Evolutionary conservation across 2,888 invertebrate species (phyloP).

Genomic region (Andrena fulva): DNA sequence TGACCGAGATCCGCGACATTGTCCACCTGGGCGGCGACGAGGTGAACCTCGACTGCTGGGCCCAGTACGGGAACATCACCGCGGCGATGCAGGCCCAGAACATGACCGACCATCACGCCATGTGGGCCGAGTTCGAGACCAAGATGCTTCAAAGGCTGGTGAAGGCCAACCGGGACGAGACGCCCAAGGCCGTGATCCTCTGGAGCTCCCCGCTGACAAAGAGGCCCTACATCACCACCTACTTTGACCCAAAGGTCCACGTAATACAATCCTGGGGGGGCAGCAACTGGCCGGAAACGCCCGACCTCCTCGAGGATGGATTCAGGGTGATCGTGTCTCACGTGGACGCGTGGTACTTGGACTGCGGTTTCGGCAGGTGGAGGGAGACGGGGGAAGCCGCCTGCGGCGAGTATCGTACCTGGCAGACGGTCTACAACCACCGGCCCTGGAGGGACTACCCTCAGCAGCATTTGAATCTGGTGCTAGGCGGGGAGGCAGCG

Average conservation of each 20-base stretch:
- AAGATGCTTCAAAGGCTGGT: constrained; percentile 88
- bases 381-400: constrained; percentile 93
- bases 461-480: constrained; percentile 79
- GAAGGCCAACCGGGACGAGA: constrained; percentile 87
- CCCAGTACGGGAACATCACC: constrained; percentile 84
- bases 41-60: constrained; percentile 93
- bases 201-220: constrained; percentile 93
- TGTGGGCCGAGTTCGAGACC: constrained; percentile 92
- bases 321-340: constrained; percentile 93
- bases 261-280: constrained; percentile 94
- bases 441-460: constrained; percentile 89
- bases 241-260: constrained; percentile 90
- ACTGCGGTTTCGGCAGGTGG: constrained; percentile 95
- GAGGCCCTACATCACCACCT: constrained; percentile 89
- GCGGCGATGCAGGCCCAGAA: constrained; percentile 88
- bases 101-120: constrained; percentile 90
- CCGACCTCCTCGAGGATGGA: constrained; percentile 91
- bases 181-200: constrained; percentile 87
- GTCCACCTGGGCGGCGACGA: constrained; percentile 95
- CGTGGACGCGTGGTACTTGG: constrained; percentile 95
- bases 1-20: constrained; percentile 91
- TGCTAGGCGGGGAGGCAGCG: constrained; percentile 92
- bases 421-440: constrained; percentile 95
- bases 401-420: constrained; percentile 94
- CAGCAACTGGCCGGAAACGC: constrained; percentile 92